Percentiles rank a stretch among this genome's conserved stretches.
Conservation (phyloP, 2,113 vertebrate species). For the Eulemur macaco region DNA sequence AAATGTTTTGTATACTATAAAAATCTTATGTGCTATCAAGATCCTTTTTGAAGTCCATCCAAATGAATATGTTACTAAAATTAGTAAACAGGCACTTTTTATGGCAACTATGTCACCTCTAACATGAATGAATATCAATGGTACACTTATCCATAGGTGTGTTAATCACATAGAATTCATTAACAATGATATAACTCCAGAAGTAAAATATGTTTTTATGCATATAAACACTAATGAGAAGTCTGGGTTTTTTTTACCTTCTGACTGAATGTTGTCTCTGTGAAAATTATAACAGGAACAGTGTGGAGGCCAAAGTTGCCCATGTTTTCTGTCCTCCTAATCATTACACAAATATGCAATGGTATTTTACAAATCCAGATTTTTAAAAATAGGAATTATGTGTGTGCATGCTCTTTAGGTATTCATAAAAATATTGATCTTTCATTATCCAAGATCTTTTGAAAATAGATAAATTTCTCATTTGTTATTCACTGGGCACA, state of each 20-base stretch:
- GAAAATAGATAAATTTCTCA: slow-evolving; percentile 83
- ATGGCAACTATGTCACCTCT: background rate
- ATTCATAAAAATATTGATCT: slow-evolving; percentile 92
- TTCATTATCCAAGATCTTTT: slow-evolving; percentile 86
- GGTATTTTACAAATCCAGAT: slow-evolving; percentile 51
- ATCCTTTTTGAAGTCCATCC: background rate
- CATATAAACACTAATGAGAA: slow-evolving; percentile 89
- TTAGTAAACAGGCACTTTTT: background rate
- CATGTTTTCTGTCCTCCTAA: background rate
- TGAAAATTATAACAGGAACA: slow-evolving; percentile 91
- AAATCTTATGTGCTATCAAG: background rate
- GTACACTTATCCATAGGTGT: too few relatives aligned
- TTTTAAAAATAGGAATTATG: slow-evolving; percentile 87
- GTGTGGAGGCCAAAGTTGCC: slow-evolving; percentile 71
- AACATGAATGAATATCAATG: background rate
- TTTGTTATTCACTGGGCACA: too few relatives aligned
- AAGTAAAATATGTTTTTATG: background rate
- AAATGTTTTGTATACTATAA: background rate
- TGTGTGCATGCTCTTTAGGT: slow-evolving; percentile 90
- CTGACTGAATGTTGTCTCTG: slow-evolving; percentile 87
- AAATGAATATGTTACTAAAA: background rate
- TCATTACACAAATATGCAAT: accelerated
- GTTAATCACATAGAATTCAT: background rate
- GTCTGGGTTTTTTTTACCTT: slow-evolving; percentile 83
- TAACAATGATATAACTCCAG: background rate